These are phyloP conservation scores for Actinia tenebrosa DNA, from an alignment of 64 coral and sea anemone species.

Conservation along the genomic window DNA sequence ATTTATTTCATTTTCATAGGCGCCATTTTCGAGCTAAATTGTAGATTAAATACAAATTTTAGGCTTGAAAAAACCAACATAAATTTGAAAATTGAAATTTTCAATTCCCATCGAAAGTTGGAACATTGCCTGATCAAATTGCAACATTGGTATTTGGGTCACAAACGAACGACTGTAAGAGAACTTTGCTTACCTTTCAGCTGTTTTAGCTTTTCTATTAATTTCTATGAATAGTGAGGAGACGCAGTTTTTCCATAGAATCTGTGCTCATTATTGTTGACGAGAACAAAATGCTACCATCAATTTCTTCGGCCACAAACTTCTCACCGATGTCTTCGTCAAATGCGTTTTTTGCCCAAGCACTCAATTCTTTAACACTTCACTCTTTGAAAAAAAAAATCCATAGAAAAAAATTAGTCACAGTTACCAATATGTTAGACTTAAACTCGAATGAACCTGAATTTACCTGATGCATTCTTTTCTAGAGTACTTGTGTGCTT, in stretches of 20 bases:
- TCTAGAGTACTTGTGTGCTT: background rate
- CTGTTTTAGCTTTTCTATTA: conserved; percentile 29
- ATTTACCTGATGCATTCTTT: conserved; percentile 9
- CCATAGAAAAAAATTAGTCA: background rate
- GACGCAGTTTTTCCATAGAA: conserved; percentile 47
- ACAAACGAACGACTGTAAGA: conserved; percentile 1
- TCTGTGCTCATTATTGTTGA: conserved; percentile 31
- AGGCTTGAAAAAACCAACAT: background rate
- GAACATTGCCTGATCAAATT: background rate
- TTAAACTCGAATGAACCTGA: background rate
- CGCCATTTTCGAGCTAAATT: background rate
- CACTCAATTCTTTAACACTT: conserved; percentile 43
- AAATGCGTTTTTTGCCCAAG: conserved; percentile 44
- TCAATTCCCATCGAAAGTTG: background rate
- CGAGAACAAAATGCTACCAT: conserved; percentile 39
- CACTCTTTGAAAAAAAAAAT: conserved; percentile 41
- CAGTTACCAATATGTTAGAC: conserved; percentile 5
- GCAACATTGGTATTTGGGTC: background rate
- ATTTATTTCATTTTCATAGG: background rate
- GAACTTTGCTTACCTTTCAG: conserved; percentile 17
- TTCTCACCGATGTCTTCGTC: conserved; percentile 42
- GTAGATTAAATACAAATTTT: background rate
- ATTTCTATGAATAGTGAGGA: conserved; percentile 47
- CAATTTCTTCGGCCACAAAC: conserved; percentile 60
- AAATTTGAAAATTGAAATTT: background rate